These are phyloP conservation scores for Eubasilissa splendida DNA, from an alignment of 2,888 invertebrate species.

Conservation along the genomic window DNA sequence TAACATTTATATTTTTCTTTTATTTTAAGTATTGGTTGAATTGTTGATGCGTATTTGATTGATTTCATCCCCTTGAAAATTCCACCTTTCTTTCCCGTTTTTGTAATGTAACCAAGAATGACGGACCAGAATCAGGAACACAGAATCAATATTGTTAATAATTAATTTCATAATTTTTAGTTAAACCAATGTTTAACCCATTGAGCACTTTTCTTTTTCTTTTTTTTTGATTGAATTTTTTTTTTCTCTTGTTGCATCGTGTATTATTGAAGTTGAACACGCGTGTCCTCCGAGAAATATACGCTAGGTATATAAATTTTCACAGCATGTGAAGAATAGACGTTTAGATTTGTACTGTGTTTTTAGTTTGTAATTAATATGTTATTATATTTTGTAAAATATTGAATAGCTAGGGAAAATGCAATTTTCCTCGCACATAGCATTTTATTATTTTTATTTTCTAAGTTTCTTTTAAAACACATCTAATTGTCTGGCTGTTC, in stretches of 20 bases:
- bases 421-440: slow-evolving; percentile 32
- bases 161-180: too few relatives aligned
- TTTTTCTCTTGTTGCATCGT: neutral
- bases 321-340: slow-evolving; percentile 9
- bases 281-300: neutral
- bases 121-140: too few relatives aligned
- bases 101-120: too few relatives aligned
- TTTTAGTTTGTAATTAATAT: slow-evolving; percentile 18
- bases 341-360: slow-evolving; percentile 19
- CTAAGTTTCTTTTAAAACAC: slow-evolving; percentile 4
- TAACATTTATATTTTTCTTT: slow-evolving; percentile 16
- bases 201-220: neutral
- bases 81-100: too few relatives aligned
- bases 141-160: too few relatives aligned
- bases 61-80: too few relatives aligned
- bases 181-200: too few relatives aligned
- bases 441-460: slow-evolving; percentile 31
- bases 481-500: neutral
- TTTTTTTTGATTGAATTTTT: neutral
- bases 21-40: slow-evolving; percentile 17
- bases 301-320: slow-evolving; percentile 6
- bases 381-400: slow-evolving; percentile 22
- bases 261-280: slow-evolving; percentile 1
- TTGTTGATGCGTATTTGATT: neutral
- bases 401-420: slow-evolving; percentile 29